Percentiles rank a stretch among this genome's conserved stretches.
phyloP scores from a whole-genome alignment of 2,797 vertebrate genomes.

The Oreochromis mossambicus region DNA sequence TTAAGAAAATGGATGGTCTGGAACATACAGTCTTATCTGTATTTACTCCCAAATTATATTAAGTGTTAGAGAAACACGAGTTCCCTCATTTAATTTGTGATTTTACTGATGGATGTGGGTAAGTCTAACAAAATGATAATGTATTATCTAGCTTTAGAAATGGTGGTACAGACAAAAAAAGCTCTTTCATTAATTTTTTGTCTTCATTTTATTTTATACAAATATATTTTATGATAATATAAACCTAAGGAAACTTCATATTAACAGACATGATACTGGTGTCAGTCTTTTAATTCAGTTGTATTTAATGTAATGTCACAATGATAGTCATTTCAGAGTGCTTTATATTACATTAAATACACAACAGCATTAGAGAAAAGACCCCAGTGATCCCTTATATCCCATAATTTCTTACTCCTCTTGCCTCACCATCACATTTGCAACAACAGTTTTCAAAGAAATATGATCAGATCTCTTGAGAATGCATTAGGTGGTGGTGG shows the following conservation, averaged over 20 bases:
- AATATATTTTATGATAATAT: not conserved
- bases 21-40: not conserved
- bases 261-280: not conserved
- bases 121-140: not conserved
- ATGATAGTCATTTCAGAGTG: not conserved
- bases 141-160: not conserved
- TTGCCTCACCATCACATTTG: not conserved
- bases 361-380: not conserved
- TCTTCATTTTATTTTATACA: not conserved
- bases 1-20: not conserved
- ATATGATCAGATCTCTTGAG: not conserved
- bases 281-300: not conserved
- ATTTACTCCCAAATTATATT: not conserved
- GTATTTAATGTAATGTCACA: not conserved
- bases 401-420: not conserved
- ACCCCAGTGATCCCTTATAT: not conserved
- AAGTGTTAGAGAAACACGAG: not conserved
- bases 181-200: not conserved
- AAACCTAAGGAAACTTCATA: not conserved
- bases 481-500: not conserved
- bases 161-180: not conserved
- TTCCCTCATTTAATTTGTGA: not conserved
- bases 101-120: not conserved
- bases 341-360: not conserved
- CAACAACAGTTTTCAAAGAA: not conserved